Percentiles rank a stretch among this genome's conserved stretches.
These are phyloP conservation scores for Notolepis coatsorum DNA, from an alignment of 2,797 vertebrate genomes.

Conservation along the genomic window DNA sequence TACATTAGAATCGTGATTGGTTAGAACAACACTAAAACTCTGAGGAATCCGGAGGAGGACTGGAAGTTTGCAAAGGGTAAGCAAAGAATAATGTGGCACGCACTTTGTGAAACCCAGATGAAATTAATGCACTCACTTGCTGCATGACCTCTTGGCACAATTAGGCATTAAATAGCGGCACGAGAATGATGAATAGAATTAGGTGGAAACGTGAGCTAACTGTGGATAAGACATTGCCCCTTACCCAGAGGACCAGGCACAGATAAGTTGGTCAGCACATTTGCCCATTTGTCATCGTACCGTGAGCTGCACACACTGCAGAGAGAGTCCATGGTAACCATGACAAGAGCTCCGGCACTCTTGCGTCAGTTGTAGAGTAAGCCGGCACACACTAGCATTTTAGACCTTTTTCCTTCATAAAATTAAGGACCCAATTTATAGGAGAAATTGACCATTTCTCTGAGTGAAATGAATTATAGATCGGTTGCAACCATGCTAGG, in stretches of 20 bases:
- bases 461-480: constrained; percentile 72
- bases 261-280: constrained; percentile 38
- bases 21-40: constrained; percentile 39
- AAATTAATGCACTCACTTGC: constrained; percentile 15
- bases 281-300: constrained; percentile 21
- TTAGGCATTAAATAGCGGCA: constrained; percentile 36
- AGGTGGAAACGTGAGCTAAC: constrained; percentile 32
- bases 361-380: constrained; percentile 26
- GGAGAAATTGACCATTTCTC: constrained; percentile 68
- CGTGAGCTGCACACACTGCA: constrained; percentile 9
- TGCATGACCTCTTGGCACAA: constrained; percentile 24
- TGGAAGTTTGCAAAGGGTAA: constrained; percentile 28
- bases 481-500: constrained; percentile 71
- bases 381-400: constrained; percentile 27
- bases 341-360: constrained; percentile 19
- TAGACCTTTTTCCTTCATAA: constrained; percentile 63
- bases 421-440: constrained; percentile 67
- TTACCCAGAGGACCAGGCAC: constrained; percentile 11
- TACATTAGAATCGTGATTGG: constrained; percentile 61
- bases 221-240: constrained; percentile 27
- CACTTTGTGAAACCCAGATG: constrained; percentile 35
- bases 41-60: constrained; percentile 27
- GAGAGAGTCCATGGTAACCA: constrained; percentile 6
- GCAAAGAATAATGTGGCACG: constrained; percentile 37
- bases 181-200: constrained; percentile 38